These are phyloP conservation scores for Hirundo rustica DNA, from an alignment of 2,797 vertebrate genomes.

Conservation along the genomic window DNA sequence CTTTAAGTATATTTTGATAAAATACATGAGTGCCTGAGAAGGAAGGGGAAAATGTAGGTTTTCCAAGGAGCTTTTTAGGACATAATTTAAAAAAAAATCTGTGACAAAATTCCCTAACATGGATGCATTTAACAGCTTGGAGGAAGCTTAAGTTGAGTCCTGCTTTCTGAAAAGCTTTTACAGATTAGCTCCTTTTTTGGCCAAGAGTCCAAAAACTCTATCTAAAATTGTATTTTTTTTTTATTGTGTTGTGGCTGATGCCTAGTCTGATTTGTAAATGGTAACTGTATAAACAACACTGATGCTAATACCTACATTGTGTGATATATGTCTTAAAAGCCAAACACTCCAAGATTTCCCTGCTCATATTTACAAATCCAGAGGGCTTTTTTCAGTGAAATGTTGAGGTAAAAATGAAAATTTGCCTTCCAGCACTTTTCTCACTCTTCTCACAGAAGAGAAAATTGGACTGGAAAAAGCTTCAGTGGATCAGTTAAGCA, in stretches of 20 bases:
- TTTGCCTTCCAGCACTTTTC: not conserved
- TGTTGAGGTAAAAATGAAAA: not conserved
- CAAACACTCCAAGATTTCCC: not conserved
- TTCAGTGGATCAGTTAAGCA: not conserved
- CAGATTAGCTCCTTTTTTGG: not conserved
- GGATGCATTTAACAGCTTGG: not conserved
- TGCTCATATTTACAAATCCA: not conserved
- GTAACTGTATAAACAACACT: fast-evolving
- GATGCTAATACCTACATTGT: not conserved
- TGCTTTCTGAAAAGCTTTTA: not conserved
- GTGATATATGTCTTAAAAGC: not conserved
- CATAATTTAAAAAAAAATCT: not conserved
- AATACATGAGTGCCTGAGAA: not conserved
- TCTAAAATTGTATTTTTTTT: not conserved
- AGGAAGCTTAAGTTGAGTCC: not conserved
- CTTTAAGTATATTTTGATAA: not conserved
- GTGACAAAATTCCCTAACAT: not conserved
- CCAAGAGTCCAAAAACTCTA: not conserved
- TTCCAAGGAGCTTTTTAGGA: not conserved
- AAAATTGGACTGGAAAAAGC: not conserved
- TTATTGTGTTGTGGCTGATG: not conserved
- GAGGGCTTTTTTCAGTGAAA: not conserved
- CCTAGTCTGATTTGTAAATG: not conserved
- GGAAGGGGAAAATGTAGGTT: not conserved
- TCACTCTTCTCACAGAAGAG: not conserved